These are phyloP conservation scores for Plotosus lineatus DNA, from an alignment of 2,113 vertebrate genomes.

Conservation along the genomic window DNA sequence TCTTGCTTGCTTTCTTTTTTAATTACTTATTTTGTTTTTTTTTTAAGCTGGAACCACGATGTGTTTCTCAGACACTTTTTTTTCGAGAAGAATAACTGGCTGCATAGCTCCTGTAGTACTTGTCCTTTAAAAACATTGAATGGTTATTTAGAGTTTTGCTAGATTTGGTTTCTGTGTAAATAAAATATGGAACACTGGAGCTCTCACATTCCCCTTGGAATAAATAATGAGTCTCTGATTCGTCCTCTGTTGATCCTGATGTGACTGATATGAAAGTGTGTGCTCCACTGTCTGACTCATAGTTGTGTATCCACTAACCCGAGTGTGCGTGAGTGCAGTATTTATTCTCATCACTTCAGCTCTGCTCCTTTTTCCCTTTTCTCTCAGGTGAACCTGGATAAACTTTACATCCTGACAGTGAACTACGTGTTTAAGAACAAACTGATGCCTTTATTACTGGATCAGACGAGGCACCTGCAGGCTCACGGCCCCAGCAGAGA, in stretches of 20 bases:
- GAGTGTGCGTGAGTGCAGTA: neutral
- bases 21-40: no score
- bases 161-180: neutral
- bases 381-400: slow-evolving; percentile 85
- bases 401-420: slow-evolving; percentile 85
- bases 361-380: neutral
- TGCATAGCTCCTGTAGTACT: neutral
- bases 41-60: no score
- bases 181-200: neutral
- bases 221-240: no score
- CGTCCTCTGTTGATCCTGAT: neutral
- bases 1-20: no score
- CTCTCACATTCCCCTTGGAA: neutral
- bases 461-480: slow-evolving; percentile 68
- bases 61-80: no score
- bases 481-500: slow-evolving; percentile 72
- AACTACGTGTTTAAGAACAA: slow-evolving; percentile 85
- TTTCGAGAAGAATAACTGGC: no score
- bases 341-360: neutral
- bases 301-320: neutral
- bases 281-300: neutral
- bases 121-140: no score
- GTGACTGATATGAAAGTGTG: neutral
- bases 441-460: slow-evolving; percentile 83
- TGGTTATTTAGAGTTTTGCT: neutral